Percentiles rank a stretch among this genome's conserved stretches.
Evolutionary conservation across 2,888 invertebrate species (phyloP).

Genomic region (Tethea ocularis): DNA sequence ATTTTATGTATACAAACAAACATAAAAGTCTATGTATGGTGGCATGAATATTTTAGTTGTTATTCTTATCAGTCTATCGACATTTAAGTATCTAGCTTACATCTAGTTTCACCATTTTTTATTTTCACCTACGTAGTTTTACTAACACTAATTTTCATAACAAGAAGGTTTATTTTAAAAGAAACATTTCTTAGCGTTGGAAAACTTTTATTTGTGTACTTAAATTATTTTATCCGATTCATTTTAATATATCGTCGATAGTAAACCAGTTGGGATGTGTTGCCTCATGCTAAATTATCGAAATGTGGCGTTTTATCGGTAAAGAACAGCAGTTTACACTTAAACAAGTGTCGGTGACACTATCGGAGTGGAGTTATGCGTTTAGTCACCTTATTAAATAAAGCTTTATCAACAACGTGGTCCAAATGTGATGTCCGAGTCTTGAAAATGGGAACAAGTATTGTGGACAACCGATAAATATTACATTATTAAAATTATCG

Average conservation of each 20-base stretch:
- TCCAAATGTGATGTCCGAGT: slow-evolving; percentile 29
- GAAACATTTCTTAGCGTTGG: not conserved
- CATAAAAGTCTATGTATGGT: slow-evolving; percentile 22
- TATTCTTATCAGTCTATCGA: slow-evolving; percentile 35
- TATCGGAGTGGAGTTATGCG: slow-evolving; percentile 68
- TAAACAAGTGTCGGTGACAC: slow-evolving; percentile 75
- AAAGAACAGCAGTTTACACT: slow-evolving; percentile 81
- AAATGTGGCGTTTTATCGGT: slow-evolving; percentile 78
- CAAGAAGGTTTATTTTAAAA: slow-evolving; percentile 20
- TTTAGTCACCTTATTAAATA: slow-evolving; percentile 77
- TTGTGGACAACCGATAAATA: slow-evolving; percentile 32
- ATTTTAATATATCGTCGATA: slow-evolving; percentile 53
- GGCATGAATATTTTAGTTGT: slow-evolving; percentile 25
- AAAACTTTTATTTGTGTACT: slow-evolving; percentile 32
- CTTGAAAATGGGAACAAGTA: slow-evolving; percentile 30
- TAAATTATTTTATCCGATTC: slow-evolving; percentile 53
- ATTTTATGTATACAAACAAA: slow-evolving; percentile 15
- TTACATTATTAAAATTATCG: no score
- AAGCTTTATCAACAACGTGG: slow-evolving; percentile 63
- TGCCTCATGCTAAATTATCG: slow-evolving; percentile 71
- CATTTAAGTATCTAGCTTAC: slow-evolving; percentile 18
- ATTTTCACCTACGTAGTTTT: not conserved
- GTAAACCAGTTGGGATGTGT: slow-evolving; percentile 49
- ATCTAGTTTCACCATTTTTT: slow-evolving; percentile 15
- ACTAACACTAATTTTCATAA: not conserved